Conservation (phyloP, 2,113 vertebrate genomes). For the Talpa occidentalis region DNA sequence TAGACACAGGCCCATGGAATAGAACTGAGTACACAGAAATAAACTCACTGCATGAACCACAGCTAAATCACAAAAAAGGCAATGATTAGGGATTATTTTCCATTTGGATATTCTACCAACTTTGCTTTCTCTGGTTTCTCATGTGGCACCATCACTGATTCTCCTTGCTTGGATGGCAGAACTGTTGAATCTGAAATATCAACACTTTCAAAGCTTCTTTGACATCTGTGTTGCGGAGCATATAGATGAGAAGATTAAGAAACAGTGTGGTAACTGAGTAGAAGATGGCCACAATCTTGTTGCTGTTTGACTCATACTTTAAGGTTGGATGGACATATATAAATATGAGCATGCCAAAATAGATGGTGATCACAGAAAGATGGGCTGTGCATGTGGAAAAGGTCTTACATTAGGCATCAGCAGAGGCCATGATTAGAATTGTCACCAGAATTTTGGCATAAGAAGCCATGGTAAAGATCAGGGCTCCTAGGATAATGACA, state of each 20-base stretch:
- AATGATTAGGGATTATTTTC: not conserved
- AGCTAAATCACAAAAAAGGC: too few species aligned
- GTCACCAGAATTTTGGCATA: slow-evolving; percentile 53
- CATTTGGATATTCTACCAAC: not conserved
- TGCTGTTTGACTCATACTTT: slow-evolving; percentile 28
- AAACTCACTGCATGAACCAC: too few species aligned
- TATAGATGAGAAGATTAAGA: slow-evolving; percentile 39
- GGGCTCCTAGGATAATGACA: not conserved
- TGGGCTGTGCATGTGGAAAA: slow-evolving; percentile 55
- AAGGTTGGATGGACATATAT: not conserved
- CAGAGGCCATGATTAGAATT: slow-evolving; percentile 45
- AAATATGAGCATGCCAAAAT: slow-evolving; percentile 22
- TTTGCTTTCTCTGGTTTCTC: not conserved
- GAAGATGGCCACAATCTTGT: slow-evolving; percentile 39
- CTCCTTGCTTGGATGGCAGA: not conserved
- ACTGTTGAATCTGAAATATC: not conserved
- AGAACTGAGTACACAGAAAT: too few species aligned
- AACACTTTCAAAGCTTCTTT: slow-evolving; percentile 5
- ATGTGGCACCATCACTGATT: not conserved
- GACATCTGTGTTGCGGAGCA: slow-evolving; percentile 21
- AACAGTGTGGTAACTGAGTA: slow-evolving; percentile 47
- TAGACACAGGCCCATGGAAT: too few species aligned
- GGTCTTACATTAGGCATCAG: slow-evolving; percentile 11
- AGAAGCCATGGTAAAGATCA: slow-evolving; percentile 50
- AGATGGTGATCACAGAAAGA: slow-evolving; percentile 25